phyloP scores from a whole-genome alignment of 2,888 invertebrate species.

The Volucella inflata region DNA sequence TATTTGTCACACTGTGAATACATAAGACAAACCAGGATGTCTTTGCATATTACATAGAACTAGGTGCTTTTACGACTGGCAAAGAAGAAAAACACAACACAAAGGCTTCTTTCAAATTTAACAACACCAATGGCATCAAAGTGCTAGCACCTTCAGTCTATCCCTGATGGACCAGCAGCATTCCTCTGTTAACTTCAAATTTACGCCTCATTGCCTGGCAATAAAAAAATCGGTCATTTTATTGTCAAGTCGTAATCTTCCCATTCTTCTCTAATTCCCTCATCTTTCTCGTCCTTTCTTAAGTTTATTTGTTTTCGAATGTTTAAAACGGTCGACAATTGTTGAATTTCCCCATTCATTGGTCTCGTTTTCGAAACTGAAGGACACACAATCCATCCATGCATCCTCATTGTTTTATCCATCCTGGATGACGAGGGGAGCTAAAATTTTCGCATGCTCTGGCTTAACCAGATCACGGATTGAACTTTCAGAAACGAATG shows the following conservation, averaged over 20 bases:
- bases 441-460: conserved; percentile 18
- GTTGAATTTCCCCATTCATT: conserved; percentile 12
- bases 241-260: conserved; percentile 52
- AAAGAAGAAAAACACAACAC: too few species aligned
- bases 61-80: too few species aligned
- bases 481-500: conserved; percentile 33
- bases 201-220: conserved; percentile 61
- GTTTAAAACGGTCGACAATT: conserved; percentile 43
- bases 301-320: conserved; percentile 67
- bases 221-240: conserved; percentile 65
- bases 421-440: conserved; percentile 14
- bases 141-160: too few species aligned
- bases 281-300: conserved; percentile 4
- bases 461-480: conserved; percentile 57
- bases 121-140: too few species aligned
- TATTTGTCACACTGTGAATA: too few species aligned
- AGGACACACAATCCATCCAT: conserved; percentile 19
- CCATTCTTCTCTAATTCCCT: conserved; percentile 7
- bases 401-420: conserved; percentile 38
- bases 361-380: background rate
- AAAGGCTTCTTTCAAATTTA: too few species aligned
- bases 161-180: too few species aligned
- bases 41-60: too few species aligned
- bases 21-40: too few species aligned
- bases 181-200: conserved; percentile 28